A percentile compares a stretch with the other conserved stretches of the same genome.
Evolutionary conservation across 2,113 vertebrate species (phyloP).

Genomic region (Pao palembangensis): DNA sequence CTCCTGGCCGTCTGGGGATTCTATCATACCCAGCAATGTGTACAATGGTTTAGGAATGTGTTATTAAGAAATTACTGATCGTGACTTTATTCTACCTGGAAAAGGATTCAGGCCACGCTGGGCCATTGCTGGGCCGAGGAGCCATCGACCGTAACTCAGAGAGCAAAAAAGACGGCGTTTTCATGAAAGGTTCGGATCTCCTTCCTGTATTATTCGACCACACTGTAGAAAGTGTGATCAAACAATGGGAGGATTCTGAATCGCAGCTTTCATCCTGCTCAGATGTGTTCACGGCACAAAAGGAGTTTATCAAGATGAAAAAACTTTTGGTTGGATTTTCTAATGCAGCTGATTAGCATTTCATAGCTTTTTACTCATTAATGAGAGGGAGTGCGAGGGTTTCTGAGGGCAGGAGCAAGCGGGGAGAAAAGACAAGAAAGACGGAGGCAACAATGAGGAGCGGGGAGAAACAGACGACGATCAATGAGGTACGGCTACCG

Average conservation of each 20-base stretch:
- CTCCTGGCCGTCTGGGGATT: too few species aligned
- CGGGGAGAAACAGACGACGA: background rate
- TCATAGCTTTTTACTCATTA: constrained; percentile 46
- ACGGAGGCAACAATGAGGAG: background rate
- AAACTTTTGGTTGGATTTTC: constrained; percentile 24
- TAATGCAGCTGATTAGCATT: constrained; percentile 64
- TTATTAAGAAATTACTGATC: too few species aligned
- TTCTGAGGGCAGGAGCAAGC: constrained; percentile 15
- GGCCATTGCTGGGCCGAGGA: too few species aligned
- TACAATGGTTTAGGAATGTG: too few species aligned
- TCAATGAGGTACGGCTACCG: constrained; percentile 37
- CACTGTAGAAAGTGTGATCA: constrained; percentile 32
- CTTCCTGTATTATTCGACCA: constrained; percentile 10
- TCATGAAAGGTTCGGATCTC: background rate
- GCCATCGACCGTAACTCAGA: too few species aligned
- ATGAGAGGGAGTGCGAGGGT: constrained; percentile 39
- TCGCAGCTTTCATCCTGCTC: background rate
- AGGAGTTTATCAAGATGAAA: constrained; percentile 47
- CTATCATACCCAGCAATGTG: too few species aligned
- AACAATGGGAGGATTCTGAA: constrained; percentile 37
- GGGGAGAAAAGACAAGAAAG: constrained; percentile 1
- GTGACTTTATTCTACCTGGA: too few species aligned
- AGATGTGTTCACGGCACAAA: background rate
- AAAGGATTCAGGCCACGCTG: too few species aligned
- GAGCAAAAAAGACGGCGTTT: too few species aligned